phyloP scores from a whole-genome alignment of 2,797 vertebrate species.

The Cercopithecus neglectus region DNA sequence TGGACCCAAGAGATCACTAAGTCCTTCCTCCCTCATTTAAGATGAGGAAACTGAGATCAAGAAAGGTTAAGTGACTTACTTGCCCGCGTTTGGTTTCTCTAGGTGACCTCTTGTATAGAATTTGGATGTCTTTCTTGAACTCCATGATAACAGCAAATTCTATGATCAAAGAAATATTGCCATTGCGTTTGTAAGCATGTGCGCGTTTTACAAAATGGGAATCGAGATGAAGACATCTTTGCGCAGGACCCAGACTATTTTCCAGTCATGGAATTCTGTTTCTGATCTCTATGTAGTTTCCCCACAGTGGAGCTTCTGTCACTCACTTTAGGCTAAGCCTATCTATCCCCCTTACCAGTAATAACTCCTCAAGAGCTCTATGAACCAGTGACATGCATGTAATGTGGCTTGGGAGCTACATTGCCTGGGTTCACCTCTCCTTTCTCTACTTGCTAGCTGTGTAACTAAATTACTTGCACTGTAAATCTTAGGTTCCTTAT shows the following conservation, averaged over 20 bases:
- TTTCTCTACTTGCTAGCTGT: not conserved
- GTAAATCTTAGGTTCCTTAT: not conserved
- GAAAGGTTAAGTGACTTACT: slow-evolving; percentile 50
- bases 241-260: not conserved
- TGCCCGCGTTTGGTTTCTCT: not conserved
- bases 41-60: slow-evolving; percentile 45
- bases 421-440: not conserved
- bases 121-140: slow-evolving; percentile 36
- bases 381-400: not conserved
- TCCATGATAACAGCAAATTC: not conserved
- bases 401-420: not conserved
- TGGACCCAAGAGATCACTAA: slow-evolving; percentile 56
- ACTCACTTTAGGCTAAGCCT: not conserved
- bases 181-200: not conserved
- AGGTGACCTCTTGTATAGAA: not conserved
- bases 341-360: not conserved
- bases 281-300: not conserved
- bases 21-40: slow-evolving; percentile 23
- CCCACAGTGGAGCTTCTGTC: not conserved
- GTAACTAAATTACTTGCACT: not conserved
- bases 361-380: not conserved
- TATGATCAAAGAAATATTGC: not conserved
- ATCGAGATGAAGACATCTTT: not conserved
- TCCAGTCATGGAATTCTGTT: not conserved
- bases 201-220: not conserved